These are phyloP conservation scores for Phaethornis superciliosus DNA, from an alignment of 2,113 vertebrate species.

Conservation along the genomic window DNA sequence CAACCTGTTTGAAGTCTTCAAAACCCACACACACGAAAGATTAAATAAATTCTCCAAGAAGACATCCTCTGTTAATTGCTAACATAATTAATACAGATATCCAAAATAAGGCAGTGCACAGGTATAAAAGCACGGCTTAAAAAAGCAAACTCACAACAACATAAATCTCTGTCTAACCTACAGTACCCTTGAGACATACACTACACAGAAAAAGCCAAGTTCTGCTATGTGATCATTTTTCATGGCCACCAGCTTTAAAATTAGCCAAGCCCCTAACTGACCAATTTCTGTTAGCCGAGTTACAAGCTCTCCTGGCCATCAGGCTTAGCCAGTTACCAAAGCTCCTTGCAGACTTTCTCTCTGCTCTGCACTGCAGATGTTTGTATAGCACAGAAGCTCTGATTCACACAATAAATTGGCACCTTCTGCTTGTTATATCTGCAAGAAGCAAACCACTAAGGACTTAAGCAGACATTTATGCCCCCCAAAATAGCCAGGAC, in stretches of 20 bases:
- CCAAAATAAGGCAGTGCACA: neutral
- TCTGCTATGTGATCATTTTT: neutral
- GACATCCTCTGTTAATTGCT: neutral
- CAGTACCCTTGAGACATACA: neutral
- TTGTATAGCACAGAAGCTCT: neutral
- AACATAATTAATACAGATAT: neutral
- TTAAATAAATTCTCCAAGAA: neutral
- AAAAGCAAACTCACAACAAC: neutral
- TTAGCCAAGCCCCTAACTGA: neutral
- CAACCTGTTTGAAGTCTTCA: neutral
- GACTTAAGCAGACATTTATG: neutral
- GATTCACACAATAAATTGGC: neutral
- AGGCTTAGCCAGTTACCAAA: neutral
- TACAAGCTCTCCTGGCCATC: neutral
- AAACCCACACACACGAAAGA: neutral
- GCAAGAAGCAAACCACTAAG: conserved; percentile 1
- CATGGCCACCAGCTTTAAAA: neutral
- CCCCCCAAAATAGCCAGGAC: conserved; percentile 1
- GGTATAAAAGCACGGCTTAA: neutral
- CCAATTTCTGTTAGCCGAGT: neutral
- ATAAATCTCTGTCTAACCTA: neutral
- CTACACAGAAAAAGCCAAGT: neutral
- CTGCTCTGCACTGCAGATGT: neutral
- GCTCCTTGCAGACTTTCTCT: neutral
- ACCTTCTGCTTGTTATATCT: neutral